Conservation (phyloP, 2,113 vertebrate genomes). For the Alosa alosa region DNA sequence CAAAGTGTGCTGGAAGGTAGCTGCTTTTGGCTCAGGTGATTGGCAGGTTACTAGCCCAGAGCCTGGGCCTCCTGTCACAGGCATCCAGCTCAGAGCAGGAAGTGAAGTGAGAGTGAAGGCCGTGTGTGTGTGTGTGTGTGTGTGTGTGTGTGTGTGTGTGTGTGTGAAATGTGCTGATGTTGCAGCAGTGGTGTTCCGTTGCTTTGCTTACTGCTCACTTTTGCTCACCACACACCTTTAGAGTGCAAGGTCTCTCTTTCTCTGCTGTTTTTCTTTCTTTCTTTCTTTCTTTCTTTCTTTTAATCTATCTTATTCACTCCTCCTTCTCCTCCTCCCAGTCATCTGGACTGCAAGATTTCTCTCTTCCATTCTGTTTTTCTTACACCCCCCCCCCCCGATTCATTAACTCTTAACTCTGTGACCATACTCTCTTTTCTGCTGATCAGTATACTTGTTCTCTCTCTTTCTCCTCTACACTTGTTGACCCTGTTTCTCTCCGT, state of each 20-base stretch:
- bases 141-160: neutral
- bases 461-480: no score
- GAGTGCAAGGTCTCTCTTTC: neutral
- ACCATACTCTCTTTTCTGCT: no score
- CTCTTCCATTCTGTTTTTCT: no score
- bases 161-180: slow-evolving; percentile 7
- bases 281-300: neutral
- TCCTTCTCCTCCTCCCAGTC: neutral
- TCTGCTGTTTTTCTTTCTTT: neutral
- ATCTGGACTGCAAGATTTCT: neutral
- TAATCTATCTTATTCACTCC: neutral
- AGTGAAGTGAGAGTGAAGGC: neutral
- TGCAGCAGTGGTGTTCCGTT: neutral
- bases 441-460: no score
- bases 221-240: neutral
- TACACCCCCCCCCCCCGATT: no score
- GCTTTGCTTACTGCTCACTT: neutral
- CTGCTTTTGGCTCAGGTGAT: neutral
- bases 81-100: neutral
- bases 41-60: neutral
- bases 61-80: neutral
- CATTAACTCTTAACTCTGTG: no score
- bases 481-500: no score
- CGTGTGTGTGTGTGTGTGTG: neutral
- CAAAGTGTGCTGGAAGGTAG: neutral